Conservation (phyloP, 2,888 invertebrate species). For the Brassicogethes aeneus region DNA sequence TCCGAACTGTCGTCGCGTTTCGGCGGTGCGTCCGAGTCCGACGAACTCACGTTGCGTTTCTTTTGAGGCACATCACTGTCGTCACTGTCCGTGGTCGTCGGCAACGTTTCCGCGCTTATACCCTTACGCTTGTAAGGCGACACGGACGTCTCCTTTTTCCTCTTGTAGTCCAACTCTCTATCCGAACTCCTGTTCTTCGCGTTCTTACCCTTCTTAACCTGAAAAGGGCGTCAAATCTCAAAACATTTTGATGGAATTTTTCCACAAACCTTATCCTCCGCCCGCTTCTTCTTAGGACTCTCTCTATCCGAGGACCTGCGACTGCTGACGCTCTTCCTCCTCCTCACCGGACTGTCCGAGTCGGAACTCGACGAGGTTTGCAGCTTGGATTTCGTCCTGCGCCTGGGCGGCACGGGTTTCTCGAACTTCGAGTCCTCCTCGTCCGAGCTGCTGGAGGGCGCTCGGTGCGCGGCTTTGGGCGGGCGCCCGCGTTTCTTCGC, state of each 20-base stretch:
- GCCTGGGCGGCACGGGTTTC: constrained; percentile 28
- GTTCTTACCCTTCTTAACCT: too few relatives aligned
- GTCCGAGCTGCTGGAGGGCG: constrained; percentile 36
- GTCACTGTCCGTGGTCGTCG: constrained; percentile 19
- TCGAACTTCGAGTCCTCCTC: constrained; percentile 26
- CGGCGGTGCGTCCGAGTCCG: not conserved
- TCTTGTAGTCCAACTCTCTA: too few relatives aligned
- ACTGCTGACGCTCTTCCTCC: constrained; percentile 15
- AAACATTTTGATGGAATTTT: too few relatives aligned
- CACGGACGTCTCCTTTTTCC: too few relatives aligned
- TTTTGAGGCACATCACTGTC: constrained; percentile 27
- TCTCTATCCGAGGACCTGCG: constrained; percentile 18
- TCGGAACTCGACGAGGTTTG: constrained; percentile 26
- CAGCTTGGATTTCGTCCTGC: constrained; percentile 25
- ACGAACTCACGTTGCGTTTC: not conserved
- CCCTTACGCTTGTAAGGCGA: constrained; percentile 1
- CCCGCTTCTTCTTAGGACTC: too few relatives aligned
- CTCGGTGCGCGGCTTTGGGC: constrained; percentile 25
- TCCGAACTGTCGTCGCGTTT: constrained; percentile 18
- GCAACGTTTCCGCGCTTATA: constrained; percentile 28
- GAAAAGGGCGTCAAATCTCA: too few relatives aligned
- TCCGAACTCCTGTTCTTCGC: too few relatives aligned
- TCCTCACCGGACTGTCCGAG: constrained; percentile 20
- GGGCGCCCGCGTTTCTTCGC: constrained; percentile 32
- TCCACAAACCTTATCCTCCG: too few relatives aligned